Evolutionary conservation across 2,113 vertebrate species (phyloP).

Genomic region (Nannobrachium achirus): DNA sequence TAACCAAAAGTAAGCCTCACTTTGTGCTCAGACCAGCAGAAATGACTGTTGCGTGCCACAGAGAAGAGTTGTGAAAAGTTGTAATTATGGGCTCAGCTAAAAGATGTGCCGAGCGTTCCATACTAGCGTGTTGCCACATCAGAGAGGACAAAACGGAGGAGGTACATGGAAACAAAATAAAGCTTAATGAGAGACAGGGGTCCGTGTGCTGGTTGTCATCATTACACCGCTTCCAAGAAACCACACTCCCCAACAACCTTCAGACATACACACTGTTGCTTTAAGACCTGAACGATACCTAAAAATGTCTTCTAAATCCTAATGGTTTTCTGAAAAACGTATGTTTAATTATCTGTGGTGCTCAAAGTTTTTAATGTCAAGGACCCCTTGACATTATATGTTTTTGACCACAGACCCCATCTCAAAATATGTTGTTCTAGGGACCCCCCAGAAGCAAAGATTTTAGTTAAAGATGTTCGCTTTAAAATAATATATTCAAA

Average conservation of each 20-base stretch:
- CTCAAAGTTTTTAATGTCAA: too few species aligned
- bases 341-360: too few species aligned
- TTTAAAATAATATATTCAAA: too few species aligned
- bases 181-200: slow-evolving; percentile 58
- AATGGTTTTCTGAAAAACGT: too few species aligned
- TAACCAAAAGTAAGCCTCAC: slow-evolving; percentile 25
- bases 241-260: slow-evolving; percentile 24
- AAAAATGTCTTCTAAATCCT: too few species aligned
- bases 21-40: slow-evolving; percentile 42
- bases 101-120: slow-evolving; percentile 69
- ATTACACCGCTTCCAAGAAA: slow-evolving; percentile 21
- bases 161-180: slow-evolving; percentile 37
- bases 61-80: slow-evolving; percentile 57
- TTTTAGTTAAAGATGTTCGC: too few species aligned
- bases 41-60: slow-evolving; percentile 67
- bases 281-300: too few species aligned
- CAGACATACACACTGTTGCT: neutral
- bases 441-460: too few species aligned
- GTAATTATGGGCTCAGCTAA: slow-evolving; percentile 70
- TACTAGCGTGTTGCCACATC: slow-evolving; percentile 72
- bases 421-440: too few species aligned
- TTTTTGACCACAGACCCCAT: too few species aligned
- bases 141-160: slow-evolving; percentile 68
- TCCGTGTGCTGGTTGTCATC: slow-evolving; percentile 67
- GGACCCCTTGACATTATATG: too few species aligned